Percentiles rank a stretch among this genome's conserved stretches.
Conservation (phyloP, 2,797 vertebrate genomes). For the Enteromius anoplus region DNA sequence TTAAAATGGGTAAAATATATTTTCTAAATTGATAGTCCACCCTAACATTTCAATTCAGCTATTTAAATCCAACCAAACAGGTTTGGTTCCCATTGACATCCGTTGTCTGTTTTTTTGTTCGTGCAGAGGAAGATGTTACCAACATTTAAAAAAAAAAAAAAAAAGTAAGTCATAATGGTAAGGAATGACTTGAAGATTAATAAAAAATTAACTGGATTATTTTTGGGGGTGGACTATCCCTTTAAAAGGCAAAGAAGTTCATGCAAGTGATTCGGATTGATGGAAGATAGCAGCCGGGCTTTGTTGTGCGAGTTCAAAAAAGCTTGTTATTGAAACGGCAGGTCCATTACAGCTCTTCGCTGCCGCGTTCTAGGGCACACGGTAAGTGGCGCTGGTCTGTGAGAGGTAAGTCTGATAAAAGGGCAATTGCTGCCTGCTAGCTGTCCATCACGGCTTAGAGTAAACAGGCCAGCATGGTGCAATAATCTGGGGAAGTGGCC, state of each 20-base stretch:
- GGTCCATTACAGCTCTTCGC: slow-evolving; percentile 37
- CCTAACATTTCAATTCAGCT: not conserved
- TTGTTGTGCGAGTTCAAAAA: slow-evolving; percentile 29
- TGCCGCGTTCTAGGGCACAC: not conserved
- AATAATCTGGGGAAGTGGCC: slow-evolving; percentile 83
- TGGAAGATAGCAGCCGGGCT: not conserved
- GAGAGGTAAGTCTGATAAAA: slow-evolving; percentile 73
- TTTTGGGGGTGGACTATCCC: not conserved
- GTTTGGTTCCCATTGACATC: not conserved
- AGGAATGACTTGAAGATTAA: not conserved
- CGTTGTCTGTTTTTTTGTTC: not conserved
- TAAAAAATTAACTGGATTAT: not conserved
- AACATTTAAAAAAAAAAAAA: not conserved
- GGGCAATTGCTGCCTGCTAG: slow-evolving; percentile 72
- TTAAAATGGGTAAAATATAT: not conserved
- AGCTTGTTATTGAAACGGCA: slow-evolving; percentile 41
- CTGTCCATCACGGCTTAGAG: slow-evolving; percentile 79
- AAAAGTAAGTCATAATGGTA: not conserved
- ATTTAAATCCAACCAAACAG: not conserved
- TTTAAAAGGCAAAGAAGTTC: not conserved
- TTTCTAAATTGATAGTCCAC: not conserved
- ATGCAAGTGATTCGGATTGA: not conserved
- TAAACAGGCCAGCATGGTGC: slow-evolving; percentile 76
- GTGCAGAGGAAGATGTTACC: not conserved
- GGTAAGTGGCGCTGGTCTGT: slow-evolving; percentile 45